phyloP scores from a whole-genome alignment of 1,140 invertebrate species.

The Muscidifurax raptorellus region DNA sequence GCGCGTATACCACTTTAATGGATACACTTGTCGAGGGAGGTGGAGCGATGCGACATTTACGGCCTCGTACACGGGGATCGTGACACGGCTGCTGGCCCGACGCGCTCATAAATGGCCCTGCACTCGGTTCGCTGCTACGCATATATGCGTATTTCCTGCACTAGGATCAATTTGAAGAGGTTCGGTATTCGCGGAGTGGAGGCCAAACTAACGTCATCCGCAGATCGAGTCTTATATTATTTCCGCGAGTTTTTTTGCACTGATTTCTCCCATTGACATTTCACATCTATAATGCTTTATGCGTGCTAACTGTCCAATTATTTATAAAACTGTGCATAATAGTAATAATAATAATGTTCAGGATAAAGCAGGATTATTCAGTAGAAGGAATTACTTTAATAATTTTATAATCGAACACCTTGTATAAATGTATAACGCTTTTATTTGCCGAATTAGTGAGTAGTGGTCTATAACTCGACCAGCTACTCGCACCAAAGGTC shows the following conservation, averaged over 20 bases:
- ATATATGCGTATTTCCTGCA: background rate
- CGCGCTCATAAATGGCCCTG: constrained; percentile 25
- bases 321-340: too few relatives aligned
- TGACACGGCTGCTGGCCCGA: constrained; percentile 33
- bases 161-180: background rate
- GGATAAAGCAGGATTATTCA: too few relatives aligned
- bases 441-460: too few relatives aligned
- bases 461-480: too few relatives aligned
- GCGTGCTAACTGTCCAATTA: too few relatives aligned
- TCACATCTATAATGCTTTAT: background rate
- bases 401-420: too few relatives aligned
- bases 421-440: too few relatives aligned
- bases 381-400: too few relatives aligned
- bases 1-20: constrained; percentile 23
- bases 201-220: background rate
- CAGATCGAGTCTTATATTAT: background rate
- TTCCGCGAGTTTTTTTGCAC: background rate
- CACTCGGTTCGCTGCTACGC: background rate
- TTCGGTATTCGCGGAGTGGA: background rate
- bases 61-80: constrained; percentile 38
- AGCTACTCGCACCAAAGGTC: too few relatives aligned
- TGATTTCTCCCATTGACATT: background rate
- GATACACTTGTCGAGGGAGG: constrained; percentile 34
- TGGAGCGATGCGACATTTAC: constrained; percentile 27
- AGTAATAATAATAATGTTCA: too few relatives aligned